Percentiles rank a stretch among this genome's conserved stretches.
These are phyloP conservation scores for Polypedilum vanderplanki DNA, from an alignment of 1,140 invertebrate species.

Conservation along the genomic window DNA sequence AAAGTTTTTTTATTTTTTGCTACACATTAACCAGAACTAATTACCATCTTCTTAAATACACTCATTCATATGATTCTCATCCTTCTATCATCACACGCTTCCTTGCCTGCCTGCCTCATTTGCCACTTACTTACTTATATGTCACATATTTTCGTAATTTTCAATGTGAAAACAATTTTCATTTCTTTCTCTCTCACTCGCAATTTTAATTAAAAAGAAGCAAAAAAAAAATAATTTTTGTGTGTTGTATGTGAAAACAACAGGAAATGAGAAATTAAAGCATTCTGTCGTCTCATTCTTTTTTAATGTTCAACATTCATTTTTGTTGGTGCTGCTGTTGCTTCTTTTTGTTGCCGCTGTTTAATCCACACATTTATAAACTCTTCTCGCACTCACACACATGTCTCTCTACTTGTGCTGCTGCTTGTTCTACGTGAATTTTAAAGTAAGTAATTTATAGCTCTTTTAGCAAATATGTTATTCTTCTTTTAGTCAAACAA, in stretches of 20 bases:
- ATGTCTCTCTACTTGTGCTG: neutral
- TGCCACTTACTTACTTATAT: neutral
- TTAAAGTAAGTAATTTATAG: conserved; percentile 20
- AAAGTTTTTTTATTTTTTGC: neutral
- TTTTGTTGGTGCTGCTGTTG: neutral
- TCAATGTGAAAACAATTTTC: conserved; percentile 18
- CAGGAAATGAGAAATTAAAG: conserved; percentile 18
- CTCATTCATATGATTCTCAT: neutral
- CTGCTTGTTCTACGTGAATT: neutral
- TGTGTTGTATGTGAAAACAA: neutral
- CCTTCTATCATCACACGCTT: no score
- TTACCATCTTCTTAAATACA: neutral
- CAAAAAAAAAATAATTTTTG: neutral
- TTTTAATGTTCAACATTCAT: conserved; percentile 14
- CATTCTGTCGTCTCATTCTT: conserved; percentile 12
- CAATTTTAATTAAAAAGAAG: conserved; percentile 20
- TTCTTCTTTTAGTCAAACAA: conserved; percentile 4
- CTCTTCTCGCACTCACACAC: neutral
- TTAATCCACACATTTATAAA: conserved; percentile 4
- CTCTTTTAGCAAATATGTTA: conserved; percentile 19
- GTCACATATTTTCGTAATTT: conserved; percentile 18
- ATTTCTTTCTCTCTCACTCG: neutral
- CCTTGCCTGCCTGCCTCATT: neutral
- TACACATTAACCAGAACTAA: conserved; percentile 18
- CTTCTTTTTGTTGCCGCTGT: neutral